phyloP scores from a whole-genome alignment of 1,140 invertebrate species.

The Daktulosphaira vitifoliae region DNA sequence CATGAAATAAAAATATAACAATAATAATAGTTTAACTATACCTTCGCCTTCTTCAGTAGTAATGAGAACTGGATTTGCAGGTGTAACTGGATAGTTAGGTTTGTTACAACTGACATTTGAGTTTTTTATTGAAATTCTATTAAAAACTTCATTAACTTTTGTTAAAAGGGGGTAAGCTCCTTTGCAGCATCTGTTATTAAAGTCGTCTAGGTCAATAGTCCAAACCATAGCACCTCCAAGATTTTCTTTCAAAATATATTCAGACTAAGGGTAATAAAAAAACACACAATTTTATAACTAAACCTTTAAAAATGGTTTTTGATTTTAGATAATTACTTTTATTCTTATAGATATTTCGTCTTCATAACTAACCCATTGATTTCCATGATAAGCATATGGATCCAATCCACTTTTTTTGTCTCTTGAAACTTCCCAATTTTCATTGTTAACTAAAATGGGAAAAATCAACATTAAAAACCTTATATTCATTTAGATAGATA shows the following conservation, averaged over 20 bases:
- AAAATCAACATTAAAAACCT: not conserved
- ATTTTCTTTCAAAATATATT: conserved; percentile 59
- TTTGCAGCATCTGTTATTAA: conserved; percentile 66
- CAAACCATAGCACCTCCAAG: conserved; percentile 76
- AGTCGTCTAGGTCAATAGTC: conserved; percentile 88
- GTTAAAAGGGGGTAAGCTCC: conserved; percentile 66
- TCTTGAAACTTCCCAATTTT: conserved; percentile 36
- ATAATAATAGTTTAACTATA: too few relatives aligned
- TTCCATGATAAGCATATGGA: conserved; percentile 65
- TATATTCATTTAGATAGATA: too few relatives aligned
- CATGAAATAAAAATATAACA: too few relatives aligned
- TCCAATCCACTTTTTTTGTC: conserved; percentile 45
- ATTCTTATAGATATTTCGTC: conserved; percentile 62
- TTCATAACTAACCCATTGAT: conserved; percentile 90
- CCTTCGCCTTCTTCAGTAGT: conserved; percentile 33
- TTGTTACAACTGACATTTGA: conserved; percentile 21
- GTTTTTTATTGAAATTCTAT: conserved; percentile 41
- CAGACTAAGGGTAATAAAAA: conserved; percentile 47
- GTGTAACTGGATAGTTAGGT: conserved; percentile 34
- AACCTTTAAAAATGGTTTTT: not conserved
- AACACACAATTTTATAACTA: not conserved
- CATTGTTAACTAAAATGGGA: conserved; percentile 37
- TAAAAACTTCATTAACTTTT: conserved; percentile 62
- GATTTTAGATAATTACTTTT: conserved; percentile 50
- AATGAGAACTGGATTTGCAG: conserved; percentile 34